Evolutionary conservation across 2,888 invertebrate genomes (phyloP).

Genomic region (Drosophila siamana): DNA sequence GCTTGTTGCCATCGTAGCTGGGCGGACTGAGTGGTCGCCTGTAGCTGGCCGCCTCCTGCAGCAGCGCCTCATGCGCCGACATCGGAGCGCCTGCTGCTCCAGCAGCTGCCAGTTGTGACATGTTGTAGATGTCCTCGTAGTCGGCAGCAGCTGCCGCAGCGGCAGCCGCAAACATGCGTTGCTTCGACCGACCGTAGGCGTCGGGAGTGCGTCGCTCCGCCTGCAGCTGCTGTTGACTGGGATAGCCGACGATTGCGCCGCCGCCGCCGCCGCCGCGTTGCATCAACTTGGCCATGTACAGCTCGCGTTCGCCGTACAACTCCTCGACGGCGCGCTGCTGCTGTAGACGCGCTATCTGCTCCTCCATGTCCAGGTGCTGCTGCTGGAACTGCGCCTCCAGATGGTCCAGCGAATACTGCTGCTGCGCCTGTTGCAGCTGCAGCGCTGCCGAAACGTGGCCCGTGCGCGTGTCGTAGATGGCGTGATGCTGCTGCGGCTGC

Average conservation of each 20-base stretch:
- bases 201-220: conserved; percentile 92
- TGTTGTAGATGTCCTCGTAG: conserved; percentile 91
- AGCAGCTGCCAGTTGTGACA: conserved; percentile 80
- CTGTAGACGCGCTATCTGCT: conserved; percentile 75
- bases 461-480: conserved; percentile 87
- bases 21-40: conserved; percentile 88
- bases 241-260: conserved; percentile 68
- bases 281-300: conserved; percentile 85
- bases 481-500: conserved; percentile 85
- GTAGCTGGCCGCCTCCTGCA: conserved; percentile 86
- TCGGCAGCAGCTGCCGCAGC: conserved; percentile 85
- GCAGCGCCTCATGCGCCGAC: conserved; percentile 81
- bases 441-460: conserved; percentile 84
- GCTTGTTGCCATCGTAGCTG: conserved; percentile 85
- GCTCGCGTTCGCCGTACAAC: conserved; percentile 84
- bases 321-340: conserved; percentile 82
- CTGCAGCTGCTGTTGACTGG: conserved; percentile 75
- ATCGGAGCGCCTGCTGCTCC: conserved; percentile 68
- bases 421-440: conserved; percentile 80
- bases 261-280: conserved; percentile 81
- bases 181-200: conserved; percentile 90
- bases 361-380: conserved; percentile 83
- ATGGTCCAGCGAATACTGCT: conserved; percentile 78
- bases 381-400: conserved; percentile 82
- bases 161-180: conserved; percentile 84